Evolutionary conservation across 2,113 vertebrate genomes (phyloP).

Genomic region (Actenoides hombroni): DNA sequence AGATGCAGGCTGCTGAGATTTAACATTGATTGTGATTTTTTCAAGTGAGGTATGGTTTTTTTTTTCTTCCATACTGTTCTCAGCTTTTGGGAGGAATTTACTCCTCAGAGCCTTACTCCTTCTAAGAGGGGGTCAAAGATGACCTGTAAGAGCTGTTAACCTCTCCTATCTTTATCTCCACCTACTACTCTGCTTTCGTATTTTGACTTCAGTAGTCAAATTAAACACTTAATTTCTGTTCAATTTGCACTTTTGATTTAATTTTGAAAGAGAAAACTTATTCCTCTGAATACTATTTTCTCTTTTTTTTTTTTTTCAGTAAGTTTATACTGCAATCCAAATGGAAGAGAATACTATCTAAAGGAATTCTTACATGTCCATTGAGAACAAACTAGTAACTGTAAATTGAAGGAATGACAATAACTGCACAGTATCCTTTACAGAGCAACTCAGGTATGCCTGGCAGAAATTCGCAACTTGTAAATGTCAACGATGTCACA

Average conservation of each 20-base stretch:
- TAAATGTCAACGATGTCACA: background rate
- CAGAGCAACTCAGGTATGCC: background rate
- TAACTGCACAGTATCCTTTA: background rate
- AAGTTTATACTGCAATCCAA: background rate
- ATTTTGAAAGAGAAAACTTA: background rate
- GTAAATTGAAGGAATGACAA: background rate
- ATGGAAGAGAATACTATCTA: background rate
- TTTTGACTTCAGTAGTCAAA: background rate
- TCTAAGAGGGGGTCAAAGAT: background rate
- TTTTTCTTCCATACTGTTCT: background rate
- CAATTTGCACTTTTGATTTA: rapidly evolving
- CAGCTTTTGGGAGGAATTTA: background rate
- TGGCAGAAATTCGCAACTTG: background rate
- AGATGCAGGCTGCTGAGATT: background rate
- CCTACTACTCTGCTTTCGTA: background rate
- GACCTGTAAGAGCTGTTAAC: background rate
- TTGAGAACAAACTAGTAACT: background rate
- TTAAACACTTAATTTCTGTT: background rate
- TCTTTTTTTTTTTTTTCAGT: background rate
- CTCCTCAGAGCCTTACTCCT: background rate
- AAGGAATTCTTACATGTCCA: background rate
- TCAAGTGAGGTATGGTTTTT: background rate
- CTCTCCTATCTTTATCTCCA: background rate
- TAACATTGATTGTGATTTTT: background rate
- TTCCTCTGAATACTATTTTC: background rate